Conservation (phyloP, 2,888 invertebrate species). For the Hypolimnas misippus region DNA sequence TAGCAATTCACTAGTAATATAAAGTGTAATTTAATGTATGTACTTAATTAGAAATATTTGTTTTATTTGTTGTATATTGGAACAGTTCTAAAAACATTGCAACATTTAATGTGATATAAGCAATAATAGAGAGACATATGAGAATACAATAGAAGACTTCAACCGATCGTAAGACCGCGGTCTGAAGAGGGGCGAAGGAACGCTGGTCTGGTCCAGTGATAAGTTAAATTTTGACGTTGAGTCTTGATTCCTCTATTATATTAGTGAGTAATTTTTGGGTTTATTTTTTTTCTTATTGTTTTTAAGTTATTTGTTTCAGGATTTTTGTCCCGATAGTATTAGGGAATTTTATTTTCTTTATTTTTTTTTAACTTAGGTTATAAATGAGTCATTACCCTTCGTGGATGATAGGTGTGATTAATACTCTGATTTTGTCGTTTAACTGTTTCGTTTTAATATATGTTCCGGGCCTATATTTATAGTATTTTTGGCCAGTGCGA, state of each 20-base stretch:
- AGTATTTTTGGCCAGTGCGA: conserved; percentile 82
- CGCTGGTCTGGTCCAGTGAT: conserved; percentile 61
- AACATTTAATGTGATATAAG: conserved; percentile 80
- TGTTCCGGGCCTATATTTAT: conserved; percentile 81
- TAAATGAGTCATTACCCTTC: conserved; percentile 75
- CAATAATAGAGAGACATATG: conserved; percentile 78
- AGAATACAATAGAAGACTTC: conserved; percentile 60
- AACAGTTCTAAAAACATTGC: conserved; percentile 70
- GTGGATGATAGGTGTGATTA: conserved; percentile 77
- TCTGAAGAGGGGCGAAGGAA: conserved; percentile 20
- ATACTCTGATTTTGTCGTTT: conserved; percentile 81
- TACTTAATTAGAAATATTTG: conserved; percentile 82
- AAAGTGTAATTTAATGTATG: conserved; percentile 64
- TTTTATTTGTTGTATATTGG: conserved; percentile 76
- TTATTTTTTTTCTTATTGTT: conserved; percentile 83
- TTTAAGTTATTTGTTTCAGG: conserved; percentile 84
- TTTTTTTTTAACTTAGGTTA: conserved; percentile 80
- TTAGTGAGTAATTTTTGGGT: conserved; percentile 83
- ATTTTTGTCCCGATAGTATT: conserved; percentile 84
- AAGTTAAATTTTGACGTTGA: conserved; percentile 69
- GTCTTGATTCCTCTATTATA: conserved; percentile 80
- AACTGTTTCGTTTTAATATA: conserved; percentile 80
- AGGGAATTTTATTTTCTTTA: conserved; percentile 84
- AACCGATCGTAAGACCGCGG: conserved; percentile 39
- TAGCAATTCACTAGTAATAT: conserved; percentile 57